Evolutionary conservation across 2,888 invertebrate species (phyloP), one percentile per base, ranked within the genome.

Genomic region (Latrodectus hesperus): DNA sequence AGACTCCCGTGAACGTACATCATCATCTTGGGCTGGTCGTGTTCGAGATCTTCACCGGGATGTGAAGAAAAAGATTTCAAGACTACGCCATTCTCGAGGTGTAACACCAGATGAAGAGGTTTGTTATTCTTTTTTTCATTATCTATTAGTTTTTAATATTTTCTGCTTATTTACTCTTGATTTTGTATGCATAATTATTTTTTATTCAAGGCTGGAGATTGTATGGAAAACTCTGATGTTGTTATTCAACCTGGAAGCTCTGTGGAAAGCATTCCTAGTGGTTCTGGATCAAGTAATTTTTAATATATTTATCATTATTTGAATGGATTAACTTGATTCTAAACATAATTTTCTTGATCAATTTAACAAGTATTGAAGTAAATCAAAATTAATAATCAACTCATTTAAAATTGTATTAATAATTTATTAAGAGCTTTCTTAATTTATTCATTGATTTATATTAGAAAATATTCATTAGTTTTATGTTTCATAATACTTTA

Each of bases 41-140:
- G 95, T 95, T 51, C 93, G 95, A 91, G 95, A 95, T 86, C 93
- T 96, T 87, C 94, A 95, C 90, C 95, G 95, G 93, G 95, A 96
- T 92, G 95, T 96, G 88, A 95, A 95, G 93, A 94, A 95, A 91
- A 95, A 95, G 93, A 95, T 95, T 91, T 95, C 95, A 88, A 94
- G 95, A 91, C 93, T 95, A 92, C 94, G 95, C 90, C 94, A 82
- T 67, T 86, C 89, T 6, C 78, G 75, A 52, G 86, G 89, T 22
- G 76, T 60, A 5, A 68, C 74, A 5, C 68, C 76, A 9, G 88
- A 88, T 65, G 84, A 88, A 12, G 88, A 88, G n/a, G 88, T 88
- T 77, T 26, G 68, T 60, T 22, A 17, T 22, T 9, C n/a, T 78
- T 51, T 60, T 60, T 38, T 38, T 38, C 6, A 38, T 6, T 38